Conservation (phyloP, 1,140 invertebrate genomes). For the Zaprionus camerounensis region DNA sequence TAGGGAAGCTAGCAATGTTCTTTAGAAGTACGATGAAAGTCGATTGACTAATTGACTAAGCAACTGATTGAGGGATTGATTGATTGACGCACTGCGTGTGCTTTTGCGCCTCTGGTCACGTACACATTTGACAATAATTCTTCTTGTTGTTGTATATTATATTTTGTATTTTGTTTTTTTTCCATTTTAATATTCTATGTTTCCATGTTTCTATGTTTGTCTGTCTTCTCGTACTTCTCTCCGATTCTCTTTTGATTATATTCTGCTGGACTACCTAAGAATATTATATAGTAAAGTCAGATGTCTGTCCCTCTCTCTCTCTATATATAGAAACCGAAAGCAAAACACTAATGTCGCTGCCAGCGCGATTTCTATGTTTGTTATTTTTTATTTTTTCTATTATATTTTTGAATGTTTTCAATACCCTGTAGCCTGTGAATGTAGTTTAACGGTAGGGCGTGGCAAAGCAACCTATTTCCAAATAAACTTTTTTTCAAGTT, state of each 20-base stretch:
- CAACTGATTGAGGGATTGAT: background rate
- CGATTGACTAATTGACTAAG: background rate
- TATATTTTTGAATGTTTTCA: slow-evolving; percentile 20
- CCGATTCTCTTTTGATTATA: slow-evolving; percentile 18
- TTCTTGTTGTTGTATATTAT: background rate
- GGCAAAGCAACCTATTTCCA: too few species aligned
- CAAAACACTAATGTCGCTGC: slow-evolving; percentile 43
- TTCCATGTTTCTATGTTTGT: slow-evolving; percentile 14
- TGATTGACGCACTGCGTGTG: slow-evolving; percentile 13
- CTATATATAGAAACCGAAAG: slow-evolving; percentile 55
- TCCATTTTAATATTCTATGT: slow-evolving; percentile 7
- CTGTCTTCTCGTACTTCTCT: slow-evolving; percentile 2
- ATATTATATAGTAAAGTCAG: slow-evolving; percentile 33
- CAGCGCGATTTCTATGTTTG: slow-evolving; percentile 38
- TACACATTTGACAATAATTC: slow-evolving; percentile 51
- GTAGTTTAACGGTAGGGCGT: background rate
- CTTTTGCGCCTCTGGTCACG: slow-evolving; percentile 48
- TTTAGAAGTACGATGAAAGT: background rate
- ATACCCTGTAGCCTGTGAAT: slow-evolving; percentile 13
- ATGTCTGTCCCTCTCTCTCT: background rate
- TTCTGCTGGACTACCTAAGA: slow-evolving; percentile 43
- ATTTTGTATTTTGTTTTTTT: background rate
- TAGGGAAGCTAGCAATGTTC: background rate
- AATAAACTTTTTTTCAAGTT: too few species aligned
- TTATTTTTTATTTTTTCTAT: slow-evolving; percentile 18